Base-by-base conservation (phyloP, 2,797 vertebrate species). In the Syngnathus acus region DNA sequence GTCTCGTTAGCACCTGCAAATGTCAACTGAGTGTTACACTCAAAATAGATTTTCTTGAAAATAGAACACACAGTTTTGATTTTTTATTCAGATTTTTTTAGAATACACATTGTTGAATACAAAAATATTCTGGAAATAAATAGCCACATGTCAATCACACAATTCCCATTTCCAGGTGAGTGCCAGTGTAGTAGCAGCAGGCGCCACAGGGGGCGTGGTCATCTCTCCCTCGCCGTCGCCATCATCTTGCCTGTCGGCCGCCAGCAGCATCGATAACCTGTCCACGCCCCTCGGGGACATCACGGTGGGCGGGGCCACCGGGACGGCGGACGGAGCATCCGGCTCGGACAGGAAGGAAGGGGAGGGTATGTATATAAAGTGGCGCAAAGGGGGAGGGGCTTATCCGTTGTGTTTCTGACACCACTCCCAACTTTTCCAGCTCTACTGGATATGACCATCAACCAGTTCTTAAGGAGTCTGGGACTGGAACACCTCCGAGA, bases 201-300 rank as follows among this genome's bases (percentile, higher is more conserved):
- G 86, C 2, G 84, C 87, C 0, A 5, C 75, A 1, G 85, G 77
- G 37, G 87, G 85, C 1, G 84, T 88, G 72, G 88, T 97, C 74
- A 96, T 98, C 87, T 98, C 96, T 0, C 96, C 97, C 37, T 94
- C 95, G 1, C 95, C 95, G 1, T 95, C 96, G 0, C 95, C 95
- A 0, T 98, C 96, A 0, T 98, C 96, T 76, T 98, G 96, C 85
- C 91, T 99, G 65, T 97, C 95, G 0, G 96, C 96, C 1, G 96
- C 96, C 71, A 98, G 95, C 89, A 99, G 96, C 85, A 94, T 98
- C 21, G 96, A 98, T 78, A 99, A 96, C 85, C 93, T 99, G 68
- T 87, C 92, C 0, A 89, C 93, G 3, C 94, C 95, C 0, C 89
- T 98, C 54, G 77, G 89, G 4, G 97, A 97, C 32, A 89, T 93